Percentiles rank a stretch among this genome's conserved stretches.
Evolutionary conservation across 2,888 invertebrate genomes (phyloP).

Genomic region (Eretmocerus hayati): DNA sequence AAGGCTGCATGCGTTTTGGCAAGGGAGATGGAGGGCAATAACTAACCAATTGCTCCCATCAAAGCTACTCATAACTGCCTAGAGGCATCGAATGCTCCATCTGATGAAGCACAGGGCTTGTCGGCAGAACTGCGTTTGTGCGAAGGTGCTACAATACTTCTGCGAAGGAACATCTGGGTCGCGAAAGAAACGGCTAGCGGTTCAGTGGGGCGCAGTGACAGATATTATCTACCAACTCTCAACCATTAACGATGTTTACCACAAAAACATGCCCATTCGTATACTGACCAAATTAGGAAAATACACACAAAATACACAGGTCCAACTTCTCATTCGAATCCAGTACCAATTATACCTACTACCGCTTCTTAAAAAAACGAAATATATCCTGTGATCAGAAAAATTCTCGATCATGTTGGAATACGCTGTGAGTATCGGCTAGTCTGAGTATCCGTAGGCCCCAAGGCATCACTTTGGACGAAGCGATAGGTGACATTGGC

Average conservation of each 20-base stretch:
- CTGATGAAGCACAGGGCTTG: slow-evolving; percentile 8
- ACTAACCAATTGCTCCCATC: not conserved
- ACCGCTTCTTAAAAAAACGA: no score
- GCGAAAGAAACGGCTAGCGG: slow-evolving; percentile 5
- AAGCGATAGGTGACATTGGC: slow-evolving; percentile 10
- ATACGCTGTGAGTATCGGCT: no score
- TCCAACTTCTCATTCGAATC: no score
- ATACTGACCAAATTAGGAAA: slow-evolving; percentile 2
- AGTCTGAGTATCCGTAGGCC: slow-evolving; percentile 8
- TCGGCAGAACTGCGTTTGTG: slow-evolving; percentile 6
- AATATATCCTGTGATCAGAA: no score
- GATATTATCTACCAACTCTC: not conserved
- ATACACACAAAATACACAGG: no score
- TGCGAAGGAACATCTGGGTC: slow-evolving; percentile 8
- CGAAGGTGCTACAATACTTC: slow-evolving; percentile 2
- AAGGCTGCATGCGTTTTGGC: not conserved
- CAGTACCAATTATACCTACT: no score
- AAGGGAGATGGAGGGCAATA: not conserved
- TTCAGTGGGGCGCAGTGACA: slow-evolving; percentile 9
- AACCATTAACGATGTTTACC: not conserved
- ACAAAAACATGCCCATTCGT: slow-evolving; percentile 4
- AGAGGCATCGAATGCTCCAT: not conserved
- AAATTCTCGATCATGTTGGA: no score
- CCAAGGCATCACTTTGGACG: slow-evolving; percentile 10
- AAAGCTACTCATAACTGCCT: not conserved